Percentiles rank a stretch among this genome's conserved stretches.
Evolutionary conservation across 1,140 invertebrate genomes (phyloP).

Genomic region (Tetranychus cinnabarinus): DNA sequence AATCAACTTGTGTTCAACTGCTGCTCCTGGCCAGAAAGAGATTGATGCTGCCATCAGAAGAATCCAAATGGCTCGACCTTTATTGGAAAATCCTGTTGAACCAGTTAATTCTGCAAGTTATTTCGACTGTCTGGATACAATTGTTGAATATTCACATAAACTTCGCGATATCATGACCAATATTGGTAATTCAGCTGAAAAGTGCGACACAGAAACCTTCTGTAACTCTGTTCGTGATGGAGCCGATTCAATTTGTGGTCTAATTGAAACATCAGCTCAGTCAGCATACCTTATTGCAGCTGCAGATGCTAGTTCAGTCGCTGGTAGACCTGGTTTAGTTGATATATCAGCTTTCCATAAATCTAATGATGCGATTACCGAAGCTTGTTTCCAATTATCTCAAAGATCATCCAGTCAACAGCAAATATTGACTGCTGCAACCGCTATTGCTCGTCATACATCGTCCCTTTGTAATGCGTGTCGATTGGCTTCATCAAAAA

Average conservation of each 20-base stretch:
- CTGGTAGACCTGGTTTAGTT: constrained; percentile 67
- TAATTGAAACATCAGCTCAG: constrained; percentile 71
- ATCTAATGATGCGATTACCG: constrained; percentile 64
- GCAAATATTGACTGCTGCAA: constrained; percentile 68
- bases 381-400: constrained; percentile 53
- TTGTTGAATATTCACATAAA: constrained; percentile 59
- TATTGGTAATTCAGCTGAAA: constrained; percentile 70
- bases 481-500: constrained; percentile 68
- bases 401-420: constrained; percentile 53
- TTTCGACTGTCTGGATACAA: constrained; percentile 76
- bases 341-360: constrained; percentile 70
- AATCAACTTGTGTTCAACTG: constrained; percentile 45
- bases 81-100: constrained; percentile 63
- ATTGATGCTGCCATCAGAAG: constrained; percentile 86
- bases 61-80: constrained; percentile 46
- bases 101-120: constrained; percentile 69
- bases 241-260: constrained; percentile 59
- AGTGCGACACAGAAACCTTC: constrained; percentile 56
- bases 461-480: constrained; percentile 67
- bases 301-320: constrained; percentile 65
- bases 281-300: constrained; percentile 81
- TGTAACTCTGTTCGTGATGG: constrained; percentile 59
- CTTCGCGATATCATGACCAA: constrained; percentile 71
- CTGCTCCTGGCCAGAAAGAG: constrained; percentile 27
- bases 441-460: constrained; percentile 84